A percentile compares a stretch with the other conserved stretches of the same genome.
Conservation (phyloP, 2,113 vertebrate genomes). For the Oryzias curvinotus region DNA sequence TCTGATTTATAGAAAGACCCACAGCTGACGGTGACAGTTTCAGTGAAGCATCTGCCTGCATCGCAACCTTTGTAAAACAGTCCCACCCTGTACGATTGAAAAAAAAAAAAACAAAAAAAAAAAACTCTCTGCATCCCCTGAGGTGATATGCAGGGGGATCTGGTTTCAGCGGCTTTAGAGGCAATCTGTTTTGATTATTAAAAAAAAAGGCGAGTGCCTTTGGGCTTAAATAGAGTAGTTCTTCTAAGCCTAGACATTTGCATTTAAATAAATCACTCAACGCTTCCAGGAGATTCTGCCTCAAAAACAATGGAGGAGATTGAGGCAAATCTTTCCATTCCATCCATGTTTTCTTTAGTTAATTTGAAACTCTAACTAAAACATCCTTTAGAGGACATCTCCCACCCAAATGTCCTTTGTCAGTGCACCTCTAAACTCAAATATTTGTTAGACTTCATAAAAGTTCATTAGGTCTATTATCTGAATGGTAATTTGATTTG, state of each 20-base stretch:
- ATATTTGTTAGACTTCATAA: too few species aligned
- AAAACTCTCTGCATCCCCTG: constrained; percentile 22
- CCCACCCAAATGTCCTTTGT: too few species aligned
- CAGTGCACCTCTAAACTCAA: too few species aligned
- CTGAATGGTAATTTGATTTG: too few species aligned
- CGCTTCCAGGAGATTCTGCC: constrained; percentile 15
- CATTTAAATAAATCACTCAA: constrained; percentile 25
- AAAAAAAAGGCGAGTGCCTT: constrained; percentile 15
- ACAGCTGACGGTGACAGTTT: constrained; percentile 54
- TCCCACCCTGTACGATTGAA: not conserved
- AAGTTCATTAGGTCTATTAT: too few species aligned
- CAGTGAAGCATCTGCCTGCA: constrained; percentile 50
- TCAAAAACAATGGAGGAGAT: constrained; percentile 2
- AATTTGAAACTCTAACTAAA: constrained; percentile 4
- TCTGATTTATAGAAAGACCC: constrained; percentile 66
- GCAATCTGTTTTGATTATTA: constrained; percentile 39
- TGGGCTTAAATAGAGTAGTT: constrained; percentile 16
- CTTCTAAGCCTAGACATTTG: constrained; percentile 14
- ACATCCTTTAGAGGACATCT: not conserved
- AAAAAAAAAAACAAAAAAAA: constrained; percentile 36
- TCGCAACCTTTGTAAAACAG: not conserved
- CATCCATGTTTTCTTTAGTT: constrained; percentile 10
- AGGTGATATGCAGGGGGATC: constrained; percentile 25
- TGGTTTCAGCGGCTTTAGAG: constrained; percentile 34
- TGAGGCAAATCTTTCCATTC: not conserved